Evolutionary conservation across 2,797 vertebrate genomes (phyloP), one percentile per base, ranked within the genome.

Genomic region (Acomys russatus): DNA sequence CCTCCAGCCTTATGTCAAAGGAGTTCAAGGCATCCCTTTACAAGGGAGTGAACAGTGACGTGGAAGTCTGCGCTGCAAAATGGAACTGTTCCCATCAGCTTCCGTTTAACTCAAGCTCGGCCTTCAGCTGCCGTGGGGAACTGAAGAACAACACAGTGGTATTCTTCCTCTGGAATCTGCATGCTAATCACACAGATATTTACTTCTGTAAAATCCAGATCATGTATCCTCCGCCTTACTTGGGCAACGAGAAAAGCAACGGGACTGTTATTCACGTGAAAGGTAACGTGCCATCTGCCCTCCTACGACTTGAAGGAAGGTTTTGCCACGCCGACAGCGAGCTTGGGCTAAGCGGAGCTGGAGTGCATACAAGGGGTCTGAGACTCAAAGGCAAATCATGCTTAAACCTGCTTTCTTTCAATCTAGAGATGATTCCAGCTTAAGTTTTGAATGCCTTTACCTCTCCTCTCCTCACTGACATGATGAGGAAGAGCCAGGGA

Each of bases 201-300:
- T 99, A 99, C 96, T 98, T 98, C 97, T 99, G 99, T 97, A 98
- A 98, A 97, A 98, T 98, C 0, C 98, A 98, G 88, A 97, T 97
- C 59, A 97, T 98, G 97, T 98, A 98, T 93, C 99, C 98, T 89
- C 98, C 99, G 28, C 99, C 99, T 4, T 99, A 99, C 1, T 94
- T 98, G 88, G 94, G 44, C 90, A 98, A 97, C 0, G 98, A 98
- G 97, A 98, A 98, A 95, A 98, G 97, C 93, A 98, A 98, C 0
- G 98, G 99, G 78, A 99, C 98, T 0, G 97, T 99, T 90, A 98
- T 99, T 97, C 98, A 99, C 0, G 98, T 99, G 78, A 98, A 95
- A 98, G 99, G 99, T 99, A 98, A 98, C 49, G 9, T 38, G 44
- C 11, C n/a, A 4, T 49, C 88, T 90, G 11, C 64, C 61, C 44